phyloP scores from a whole-genome alignment of 2,113 vertebrate species.

The Origma solitaria region DNA sequence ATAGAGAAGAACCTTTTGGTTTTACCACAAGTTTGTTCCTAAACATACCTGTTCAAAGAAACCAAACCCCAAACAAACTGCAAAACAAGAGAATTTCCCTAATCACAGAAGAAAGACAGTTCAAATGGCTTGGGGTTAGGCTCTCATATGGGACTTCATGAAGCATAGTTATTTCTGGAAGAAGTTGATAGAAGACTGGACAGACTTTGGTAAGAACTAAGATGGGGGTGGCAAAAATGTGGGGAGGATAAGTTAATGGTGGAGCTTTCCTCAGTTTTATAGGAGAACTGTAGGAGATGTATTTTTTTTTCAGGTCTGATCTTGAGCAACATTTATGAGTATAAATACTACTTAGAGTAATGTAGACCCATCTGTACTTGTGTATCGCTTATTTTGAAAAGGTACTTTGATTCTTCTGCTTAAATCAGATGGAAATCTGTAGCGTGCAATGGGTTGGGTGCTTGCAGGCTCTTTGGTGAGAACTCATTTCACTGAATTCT shows the following conservation, averaged over 20 bases:
- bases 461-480: background rate
- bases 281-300: background rate
- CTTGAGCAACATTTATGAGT: background rate
- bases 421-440: background rate
- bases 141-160: background rate
- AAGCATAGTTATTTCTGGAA: background rate
- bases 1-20: background rate
- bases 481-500: background rate
- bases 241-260: background rate
- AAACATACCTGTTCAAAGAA: background rate
- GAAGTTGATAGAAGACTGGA: background rate
- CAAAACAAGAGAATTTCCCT: background rate
- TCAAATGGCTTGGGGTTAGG: background rate
- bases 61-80: background rate
- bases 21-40: background rate
- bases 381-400: background rate
- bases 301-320: background rate
- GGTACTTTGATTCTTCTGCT: background rate
- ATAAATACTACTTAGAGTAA: background rate
- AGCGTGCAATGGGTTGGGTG: background rate
- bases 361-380: background rate
- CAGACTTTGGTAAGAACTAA: background rate
- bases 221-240: accelerated
- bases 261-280: background rate
- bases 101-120: background rate